These are phyloP conservation scores for Mayetiola destructor DNA, from an alignment of 2,888 invertebrate species.

Conservation along the genomic window DNA sequence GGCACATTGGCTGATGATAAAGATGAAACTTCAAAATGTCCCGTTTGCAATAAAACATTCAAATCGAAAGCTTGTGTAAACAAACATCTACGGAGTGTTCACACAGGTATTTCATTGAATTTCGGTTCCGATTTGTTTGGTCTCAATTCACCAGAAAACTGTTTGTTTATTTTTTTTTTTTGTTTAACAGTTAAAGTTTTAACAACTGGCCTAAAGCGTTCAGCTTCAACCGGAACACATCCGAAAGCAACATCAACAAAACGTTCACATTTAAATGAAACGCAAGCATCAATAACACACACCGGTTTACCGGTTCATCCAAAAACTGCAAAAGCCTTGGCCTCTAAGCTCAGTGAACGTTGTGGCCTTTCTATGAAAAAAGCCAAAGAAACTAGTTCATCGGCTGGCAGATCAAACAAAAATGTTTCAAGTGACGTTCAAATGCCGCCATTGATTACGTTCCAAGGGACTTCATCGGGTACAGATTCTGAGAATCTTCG, in stretches of 20 bases:
- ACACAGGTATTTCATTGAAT: constrained; percentile 8
- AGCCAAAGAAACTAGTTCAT: not conserved
- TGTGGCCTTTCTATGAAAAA: too few species aligned
- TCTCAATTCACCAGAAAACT: not conserved
- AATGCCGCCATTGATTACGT: not conserved
- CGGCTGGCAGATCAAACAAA: not conserved
- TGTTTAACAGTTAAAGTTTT: constrained; percentile 9
- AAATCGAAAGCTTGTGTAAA: constrained; percentile 29
- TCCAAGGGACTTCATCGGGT: not conserved
- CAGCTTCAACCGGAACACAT: not conserved
- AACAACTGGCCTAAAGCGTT: not conserved
- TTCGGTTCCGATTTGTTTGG: not conserved
- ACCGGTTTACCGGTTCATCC: constrained; percentile 17
- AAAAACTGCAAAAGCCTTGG: constrained; percentile 18
- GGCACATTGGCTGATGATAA: not conserved
- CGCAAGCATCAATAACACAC: not conserved
- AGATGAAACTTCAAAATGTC: constrained; percentile 7
- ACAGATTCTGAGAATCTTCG: not conserved
- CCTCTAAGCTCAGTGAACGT: constrained; percentile 17
- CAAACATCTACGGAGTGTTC: constrained; percentile 17
- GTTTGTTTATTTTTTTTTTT: not conserved
- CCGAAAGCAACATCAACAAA: not conserved
- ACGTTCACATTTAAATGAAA: constrained; percentile 3
- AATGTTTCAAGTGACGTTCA: not conserved
- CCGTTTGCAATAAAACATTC: constrained; percentile 26